Evolutionary conservation across 2,888 invertebrate genomes (phyloP).

Genomic region (Balanococcus diminutus): DNA sequence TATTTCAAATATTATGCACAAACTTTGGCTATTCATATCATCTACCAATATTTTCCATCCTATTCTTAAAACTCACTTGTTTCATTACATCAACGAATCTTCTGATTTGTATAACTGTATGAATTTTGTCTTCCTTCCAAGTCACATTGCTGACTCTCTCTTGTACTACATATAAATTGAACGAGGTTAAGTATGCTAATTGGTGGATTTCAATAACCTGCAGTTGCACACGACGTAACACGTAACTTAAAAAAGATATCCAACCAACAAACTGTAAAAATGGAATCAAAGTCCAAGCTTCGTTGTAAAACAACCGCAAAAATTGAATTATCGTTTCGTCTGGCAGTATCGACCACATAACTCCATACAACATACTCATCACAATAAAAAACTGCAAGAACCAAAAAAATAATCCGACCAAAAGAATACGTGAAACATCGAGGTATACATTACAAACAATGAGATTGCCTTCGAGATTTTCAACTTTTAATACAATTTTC

Average conservation of each 20-base stretch:
- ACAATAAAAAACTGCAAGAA: neutral
- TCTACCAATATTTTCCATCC: too few species aligned
- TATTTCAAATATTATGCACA: neutral
- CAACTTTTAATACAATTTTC: neutral
- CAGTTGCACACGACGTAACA: neutral
- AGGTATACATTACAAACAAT: neutral
- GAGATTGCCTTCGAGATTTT: neutral
- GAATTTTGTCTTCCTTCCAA: neutral
- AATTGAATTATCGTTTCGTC: too few species aligned
- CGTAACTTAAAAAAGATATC: neutral
- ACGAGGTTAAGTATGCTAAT: neutral
- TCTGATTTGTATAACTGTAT: neutral
- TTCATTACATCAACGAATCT: neutral
- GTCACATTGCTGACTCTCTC: neutral
- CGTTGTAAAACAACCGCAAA: neutral
- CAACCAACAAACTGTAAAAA: neutral
- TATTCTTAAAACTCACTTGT: constrained; percentile 1
- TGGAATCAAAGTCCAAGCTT: neutral
- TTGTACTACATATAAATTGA: neutral
- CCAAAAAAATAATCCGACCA: neutral
- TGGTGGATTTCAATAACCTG: neutral
- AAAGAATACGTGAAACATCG: too few species aligned
- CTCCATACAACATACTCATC: neutral
- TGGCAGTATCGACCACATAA: neutral
- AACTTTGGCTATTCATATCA: neutral